Base-by-base conservation (phyloP, 2,888 invertebrate genomes). In the Pocota personata region DNA sequence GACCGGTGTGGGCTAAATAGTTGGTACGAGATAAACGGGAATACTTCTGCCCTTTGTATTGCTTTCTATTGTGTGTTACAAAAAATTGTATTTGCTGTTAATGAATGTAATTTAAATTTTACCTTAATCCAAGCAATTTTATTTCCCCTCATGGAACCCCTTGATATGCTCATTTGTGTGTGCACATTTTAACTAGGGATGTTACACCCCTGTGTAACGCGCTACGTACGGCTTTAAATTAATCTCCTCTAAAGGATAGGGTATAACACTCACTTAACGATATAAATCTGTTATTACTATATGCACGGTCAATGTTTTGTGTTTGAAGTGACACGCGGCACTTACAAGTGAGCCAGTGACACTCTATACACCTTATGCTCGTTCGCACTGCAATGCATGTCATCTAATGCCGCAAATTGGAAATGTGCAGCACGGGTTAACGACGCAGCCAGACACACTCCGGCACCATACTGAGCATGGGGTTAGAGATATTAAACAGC, bases 301-400 rank as follows among this genome's bases (percentile, higher is more conserved):
- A 21, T 48, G 21, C 24, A 35, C 50, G 71, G 75, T 79, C 75
- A 71, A 24, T 79, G 64, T 48, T 76, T 67, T 72, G 67, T 62
- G 72, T 76, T 86, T 80, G 80, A 80, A 82, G 82, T 82, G 86
- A 86, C 86, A 86, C 86, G 86, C 82, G 86, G 86, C 86, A 82
- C 86, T 82, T 71, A 62, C 67, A 77, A 82, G 86, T 82, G 82
- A 86, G 82, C 76, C 62, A 82, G 76, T 76, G 86, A 86, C 76
- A 82, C 19, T 35, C 43, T 48, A 19, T 48, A 57, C 72, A 77
- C 72, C 72, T 43, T 58, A 21, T 57, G 21, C 21, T 21, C 43
- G 12, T 19, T 57, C 32, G 46, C 43, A 57, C 35, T 8, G 57
- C 21, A 8, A 48, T 71, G 73, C 58, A 62, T 67, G 79, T 57